Percentiles rank a stretch among this genome's conserved stretches.
These are phyloP conservation scores for Porphyrio hochstetteri DNA, from an alignment of 2,113 vertebrate species.

Conservation along the genomic window DNA sequence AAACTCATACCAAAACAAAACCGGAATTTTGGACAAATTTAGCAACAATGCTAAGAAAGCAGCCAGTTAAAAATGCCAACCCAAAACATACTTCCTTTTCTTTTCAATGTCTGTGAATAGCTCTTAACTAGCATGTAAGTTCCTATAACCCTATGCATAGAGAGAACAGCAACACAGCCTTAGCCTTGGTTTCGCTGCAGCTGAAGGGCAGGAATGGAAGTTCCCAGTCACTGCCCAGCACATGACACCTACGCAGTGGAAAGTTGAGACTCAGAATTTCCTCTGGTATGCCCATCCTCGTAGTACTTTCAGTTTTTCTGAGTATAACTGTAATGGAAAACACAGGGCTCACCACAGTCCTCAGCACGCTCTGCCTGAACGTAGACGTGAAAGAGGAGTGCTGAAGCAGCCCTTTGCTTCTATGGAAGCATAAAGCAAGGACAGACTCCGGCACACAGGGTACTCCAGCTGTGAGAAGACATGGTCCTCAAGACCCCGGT, in stretches of 20 bases:
- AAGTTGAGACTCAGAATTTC: conserved; percentile 47
- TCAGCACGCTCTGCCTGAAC: fast-evolving
- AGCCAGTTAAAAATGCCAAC: background rate
- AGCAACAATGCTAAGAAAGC: background rate
- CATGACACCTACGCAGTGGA: conserved; percentile 6
- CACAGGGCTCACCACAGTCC: background rate
- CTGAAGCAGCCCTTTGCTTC: background rate
- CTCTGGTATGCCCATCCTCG: fast-evolving
- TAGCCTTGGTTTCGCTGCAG: fast-evolving
- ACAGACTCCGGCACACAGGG: fast-evolving
- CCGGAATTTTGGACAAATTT: background rate
- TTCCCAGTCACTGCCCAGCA: background rate
- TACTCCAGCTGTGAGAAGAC: background rate
- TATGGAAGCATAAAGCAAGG: fast-evolving
- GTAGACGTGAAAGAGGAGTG: fast-evolving
- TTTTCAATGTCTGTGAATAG: fast-evolving
- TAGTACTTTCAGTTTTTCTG: background rate
- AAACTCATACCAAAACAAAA: background rate
- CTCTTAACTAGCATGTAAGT: fast-evolving
- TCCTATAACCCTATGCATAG: background rate
- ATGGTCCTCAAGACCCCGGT: conserved; percentile 25
- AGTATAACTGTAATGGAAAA: background rate
- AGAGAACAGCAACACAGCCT: background rate
- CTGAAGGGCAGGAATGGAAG: background rate
- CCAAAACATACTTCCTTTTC: background rate